Percentiles rank a stretch among this genome's conserved stretches.
phyloP scores from a whole-genome alignment of 2,888 invertebrate genomes.

The Anorthoa munda region DNA sequence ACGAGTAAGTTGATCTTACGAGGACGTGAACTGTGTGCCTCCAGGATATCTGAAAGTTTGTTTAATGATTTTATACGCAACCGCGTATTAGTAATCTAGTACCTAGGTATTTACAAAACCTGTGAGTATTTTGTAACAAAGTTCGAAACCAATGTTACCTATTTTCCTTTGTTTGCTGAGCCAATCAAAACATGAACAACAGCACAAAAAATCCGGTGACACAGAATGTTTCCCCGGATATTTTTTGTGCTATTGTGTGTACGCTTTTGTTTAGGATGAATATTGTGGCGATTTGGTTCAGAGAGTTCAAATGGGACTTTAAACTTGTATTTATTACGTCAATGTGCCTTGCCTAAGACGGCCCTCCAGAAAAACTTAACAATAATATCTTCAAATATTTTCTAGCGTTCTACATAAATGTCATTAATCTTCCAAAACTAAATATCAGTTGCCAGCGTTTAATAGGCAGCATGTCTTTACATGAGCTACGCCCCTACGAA shows the following conservation, averaged over 20 bases:
- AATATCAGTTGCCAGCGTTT: too few species aligned
- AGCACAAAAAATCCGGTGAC: background rate
- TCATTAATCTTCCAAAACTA: too few species aligned
- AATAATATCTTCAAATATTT: too few species aligned
- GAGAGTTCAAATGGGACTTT: slow-evolving; percentile 1
- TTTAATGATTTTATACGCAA: background rate
- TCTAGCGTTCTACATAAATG: too few species aligned
- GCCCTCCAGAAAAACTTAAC: too few species aligned
- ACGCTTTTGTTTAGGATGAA: slow-evolving; percentile 12
- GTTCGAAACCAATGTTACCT: background rate
- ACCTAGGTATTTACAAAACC: background rate
- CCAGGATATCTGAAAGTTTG: slow-evolving; percentile 88
- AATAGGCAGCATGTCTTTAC: too few species aligned
- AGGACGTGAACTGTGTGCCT: slow-evolving; percentile 92
- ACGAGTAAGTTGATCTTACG: slow-evolving; percentile 95
- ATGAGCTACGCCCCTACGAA: too few species aligned
- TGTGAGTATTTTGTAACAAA: background rate
- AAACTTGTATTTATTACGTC: too few species aligned
- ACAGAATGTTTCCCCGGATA: background rate
- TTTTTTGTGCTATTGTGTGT: too few species aligned
- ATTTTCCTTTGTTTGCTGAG: background rate
- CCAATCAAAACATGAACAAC: slow-evolving; percentile 4
- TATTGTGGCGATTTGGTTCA: background rate
- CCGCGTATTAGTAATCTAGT: background rate
- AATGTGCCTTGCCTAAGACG: too few species aligned